A percentile compares a stretch with the other conserved stretches of the same genome.
phyloP scores from a whole-genome alignment of 2,113 vertebrate genomes.

The Carassius auratus region DNA sequence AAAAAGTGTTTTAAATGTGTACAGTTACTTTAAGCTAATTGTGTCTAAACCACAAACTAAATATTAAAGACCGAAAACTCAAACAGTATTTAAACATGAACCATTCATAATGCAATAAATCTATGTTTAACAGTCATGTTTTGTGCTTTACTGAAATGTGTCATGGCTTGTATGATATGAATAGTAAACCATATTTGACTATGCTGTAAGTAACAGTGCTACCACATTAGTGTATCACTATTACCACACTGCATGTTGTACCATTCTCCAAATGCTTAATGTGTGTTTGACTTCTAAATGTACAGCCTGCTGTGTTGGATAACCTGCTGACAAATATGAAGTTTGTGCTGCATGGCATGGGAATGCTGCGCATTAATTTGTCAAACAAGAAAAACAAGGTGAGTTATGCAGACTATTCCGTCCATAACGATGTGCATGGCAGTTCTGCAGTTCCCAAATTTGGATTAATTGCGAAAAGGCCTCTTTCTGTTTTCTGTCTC shows the following conservation, averaged over 20 bases:
- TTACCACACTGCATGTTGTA: neutral
- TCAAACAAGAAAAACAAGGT: conserved; percentile 75
- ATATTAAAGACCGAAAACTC: no score
- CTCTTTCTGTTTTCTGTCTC: neutral
- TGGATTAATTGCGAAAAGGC: neutral
- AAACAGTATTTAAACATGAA: neutral
- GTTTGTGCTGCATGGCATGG: conserved; percentile 78
- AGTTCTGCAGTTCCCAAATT: neutral
- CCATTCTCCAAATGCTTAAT: neutral
- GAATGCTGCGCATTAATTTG: conserved; percentile 74
- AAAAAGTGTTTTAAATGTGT: neutral
- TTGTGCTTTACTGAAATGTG: neutral
- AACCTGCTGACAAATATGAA: conserved; percentile 79
- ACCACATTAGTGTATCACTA: neutral
- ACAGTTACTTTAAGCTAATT: neutral
- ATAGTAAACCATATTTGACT: neutral
- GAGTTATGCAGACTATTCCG: neutral
- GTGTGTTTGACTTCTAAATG: neutral
- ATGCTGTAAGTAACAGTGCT: neutral
- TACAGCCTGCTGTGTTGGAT: conserved; percentile 73
- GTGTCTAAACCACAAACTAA: neutral
- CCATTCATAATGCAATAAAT: neutral
- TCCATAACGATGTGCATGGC: neutral
- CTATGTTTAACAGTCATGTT: neutral
- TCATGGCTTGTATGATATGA: neutral